phyloP scores from a whole-genome alignment of 2,797 vertebrate species.

The Australoheros facetus region DNA sequence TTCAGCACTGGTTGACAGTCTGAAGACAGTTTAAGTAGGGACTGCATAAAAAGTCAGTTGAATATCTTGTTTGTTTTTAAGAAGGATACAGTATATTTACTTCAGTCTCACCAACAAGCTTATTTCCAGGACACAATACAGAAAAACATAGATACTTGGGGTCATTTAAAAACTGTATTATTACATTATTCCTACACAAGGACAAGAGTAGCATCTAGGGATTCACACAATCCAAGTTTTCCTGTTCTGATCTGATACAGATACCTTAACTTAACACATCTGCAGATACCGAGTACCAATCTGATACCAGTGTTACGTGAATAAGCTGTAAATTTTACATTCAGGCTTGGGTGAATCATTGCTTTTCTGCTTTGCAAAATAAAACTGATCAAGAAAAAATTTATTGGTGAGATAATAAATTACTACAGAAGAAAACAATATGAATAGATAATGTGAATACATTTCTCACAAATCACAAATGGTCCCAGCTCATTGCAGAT shows the following conservation, averaged over 20 bases:
- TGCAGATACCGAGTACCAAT: background rate
- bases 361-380: background rate
- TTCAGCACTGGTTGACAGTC: background rate
- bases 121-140: too few relatives aligned
- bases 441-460: too few relatives aligned
- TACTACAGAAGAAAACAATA: too few relatives aligned
- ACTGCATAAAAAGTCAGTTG: background rate
- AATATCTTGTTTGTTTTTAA: background rate
- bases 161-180: background rate
- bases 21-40: background rate
- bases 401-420: background rate
- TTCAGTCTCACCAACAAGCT: background rate
- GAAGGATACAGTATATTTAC: background rate
- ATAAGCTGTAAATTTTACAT: background rate
- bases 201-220: fast-evolving
- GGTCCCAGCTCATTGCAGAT: too few relatives aligned
- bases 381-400: background rate
- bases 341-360: background rate
- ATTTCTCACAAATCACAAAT: background rate
- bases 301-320: background rate
- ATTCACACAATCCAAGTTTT: fast-evolving
- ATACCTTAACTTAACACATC: too few relatives aligned
- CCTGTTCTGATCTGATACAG: too few relatives aligned
- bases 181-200: background rate
- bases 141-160: background rate